phyloP scores from a whole-genome alignment of 2,888 invertebrate species.

The Lacanobia wlatinum region DNA sequence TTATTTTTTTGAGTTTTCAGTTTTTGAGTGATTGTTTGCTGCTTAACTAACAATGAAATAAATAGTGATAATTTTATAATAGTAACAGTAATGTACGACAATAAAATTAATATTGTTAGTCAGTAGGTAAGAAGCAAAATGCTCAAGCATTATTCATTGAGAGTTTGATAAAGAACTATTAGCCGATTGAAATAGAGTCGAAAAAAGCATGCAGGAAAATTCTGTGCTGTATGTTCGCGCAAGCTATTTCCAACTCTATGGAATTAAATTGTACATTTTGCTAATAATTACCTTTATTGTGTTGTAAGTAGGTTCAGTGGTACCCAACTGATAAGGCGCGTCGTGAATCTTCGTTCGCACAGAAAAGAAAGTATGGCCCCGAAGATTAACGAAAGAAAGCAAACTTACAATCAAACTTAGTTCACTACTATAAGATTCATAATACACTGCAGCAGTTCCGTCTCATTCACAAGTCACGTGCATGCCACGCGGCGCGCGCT shows the following conservation, averaged over 20 bases:
- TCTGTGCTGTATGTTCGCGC: neutral
- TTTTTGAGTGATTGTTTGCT: slow-evolving; percentile 53
- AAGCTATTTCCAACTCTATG: neutral
- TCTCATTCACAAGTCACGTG: no score
- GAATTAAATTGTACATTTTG: neutral
- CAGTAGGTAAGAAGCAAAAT: neutral
- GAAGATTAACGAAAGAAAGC: no score
- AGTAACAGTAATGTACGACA: neutral
- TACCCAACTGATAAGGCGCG: no score
- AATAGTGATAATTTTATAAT: slow-evolving; percentile 25
- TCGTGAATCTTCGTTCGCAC: no score
- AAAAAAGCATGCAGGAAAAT: neutral
- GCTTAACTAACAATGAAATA: slow-evolving; percentile 61
- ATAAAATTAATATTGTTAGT: neutral
- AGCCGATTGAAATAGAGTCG: rapidly evolving
- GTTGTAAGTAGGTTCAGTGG: no score
- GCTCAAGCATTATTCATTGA: neutral
- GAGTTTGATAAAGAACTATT: neutral
- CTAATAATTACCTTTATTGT: neutral
- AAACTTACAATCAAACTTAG: no score
- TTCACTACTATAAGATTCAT: no score
- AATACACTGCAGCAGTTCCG: no score
- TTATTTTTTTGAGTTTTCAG: slow-evolving; percentile 61
- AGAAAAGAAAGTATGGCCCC: no score
- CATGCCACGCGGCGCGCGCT: no score